Conservation (phyloP, 2,888 invertebrate species). For the Drosophila neotestacea region DNA sequence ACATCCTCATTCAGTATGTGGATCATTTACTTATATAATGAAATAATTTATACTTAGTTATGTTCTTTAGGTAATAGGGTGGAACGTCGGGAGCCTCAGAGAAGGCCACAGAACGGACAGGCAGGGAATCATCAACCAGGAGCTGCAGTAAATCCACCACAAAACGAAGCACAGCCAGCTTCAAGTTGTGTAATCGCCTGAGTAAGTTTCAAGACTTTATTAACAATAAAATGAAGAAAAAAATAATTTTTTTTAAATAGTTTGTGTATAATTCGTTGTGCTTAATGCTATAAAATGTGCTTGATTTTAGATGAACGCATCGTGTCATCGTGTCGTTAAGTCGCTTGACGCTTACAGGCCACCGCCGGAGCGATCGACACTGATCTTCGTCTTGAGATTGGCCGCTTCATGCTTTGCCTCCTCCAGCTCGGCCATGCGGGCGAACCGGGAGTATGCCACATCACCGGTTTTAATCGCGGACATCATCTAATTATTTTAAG, state of each 20-base stretch:
- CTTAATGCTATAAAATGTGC: constrained; percentile 25
- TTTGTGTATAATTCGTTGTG: constrained; percentile 43
- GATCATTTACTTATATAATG: background rate
- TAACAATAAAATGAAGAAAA: constrained; percentile 76
- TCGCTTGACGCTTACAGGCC: constrained; percentile 89
- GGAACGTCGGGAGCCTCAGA: constrained; percentile 17
- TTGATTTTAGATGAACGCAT: constrained; percentile 32
- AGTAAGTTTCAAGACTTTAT: constrained; percentile 63
- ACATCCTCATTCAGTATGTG: constrained; percentile 44
- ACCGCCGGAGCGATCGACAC: constrained; percentile 97
- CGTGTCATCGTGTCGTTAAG: constrained; percentile 18
- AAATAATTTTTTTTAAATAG: constrained; percentile 24
- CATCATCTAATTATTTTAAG: constrained; percentile 92
- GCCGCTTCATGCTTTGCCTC: constrained; percentile 93
- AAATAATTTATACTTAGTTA: background rate
- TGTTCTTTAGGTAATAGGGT: constrained; percentile 26
- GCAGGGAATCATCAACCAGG: background rate
- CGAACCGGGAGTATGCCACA: constrained; percentile 97
- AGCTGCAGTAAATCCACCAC: background rate
- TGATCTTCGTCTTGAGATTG: constrained; percentile 91
- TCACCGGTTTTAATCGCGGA: constrained; percentile 98
- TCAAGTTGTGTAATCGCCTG: background rate
- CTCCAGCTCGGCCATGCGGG: constrained; percentile 96
- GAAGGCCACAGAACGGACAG: background rate
- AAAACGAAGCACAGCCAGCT: background rate